Base-by-base conservation (phyloP, 2,888 invertebrate species). In the Galerucella nymphaeae region DNA sequence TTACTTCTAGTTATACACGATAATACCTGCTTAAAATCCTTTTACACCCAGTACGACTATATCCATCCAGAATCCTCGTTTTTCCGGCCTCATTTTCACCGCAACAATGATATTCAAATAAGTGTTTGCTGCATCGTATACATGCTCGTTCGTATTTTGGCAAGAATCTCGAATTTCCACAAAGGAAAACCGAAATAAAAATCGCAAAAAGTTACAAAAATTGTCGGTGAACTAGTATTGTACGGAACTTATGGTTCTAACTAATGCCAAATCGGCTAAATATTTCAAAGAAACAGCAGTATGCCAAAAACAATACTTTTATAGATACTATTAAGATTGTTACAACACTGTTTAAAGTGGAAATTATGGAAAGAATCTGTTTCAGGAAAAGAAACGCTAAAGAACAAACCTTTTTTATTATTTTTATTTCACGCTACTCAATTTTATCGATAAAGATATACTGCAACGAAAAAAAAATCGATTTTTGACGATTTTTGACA, bases 241-340 rank as follows among this genome's bases (percentile, higher is more conserved):
- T 68, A 69, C 53, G 42, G 53, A 70, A 70, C 70, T 70, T 70
- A 70, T 57, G 57, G 63, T 57, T 63, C 20, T 23, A 59, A 14
- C 10, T 55, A 55, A 63, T 62, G 70, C 70, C 70, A 70, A 70
- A 63, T 70, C 63, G 63, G 57, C 30, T 30, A 70, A 70, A 70
- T 69, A 69, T 69, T 68, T 62, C 38, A 59, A n/a, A n/a, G 58
- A 62, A 62, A 45, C 50, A 69, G 53, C 50, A 30, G 30, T 58
- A 55, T 58, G 66, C 66, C 66, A 66, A 14, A 45, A 45, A 66
- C n/a, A 57, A 57, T 66, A 66, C 57, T 57, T 58, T 58, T 58
- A 66, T 66, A 41, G 55, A 41, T 38, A n/a, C 66, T 20, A 55
- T 67, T 67, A 67, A 38, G 23, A 48, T 8, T 18, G 41, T 10